These are phyloP conservation scores for Nibea coibor DNA, from an alignment of 2,113 vertebrate species.

Conservation along the genomic window DNA sequence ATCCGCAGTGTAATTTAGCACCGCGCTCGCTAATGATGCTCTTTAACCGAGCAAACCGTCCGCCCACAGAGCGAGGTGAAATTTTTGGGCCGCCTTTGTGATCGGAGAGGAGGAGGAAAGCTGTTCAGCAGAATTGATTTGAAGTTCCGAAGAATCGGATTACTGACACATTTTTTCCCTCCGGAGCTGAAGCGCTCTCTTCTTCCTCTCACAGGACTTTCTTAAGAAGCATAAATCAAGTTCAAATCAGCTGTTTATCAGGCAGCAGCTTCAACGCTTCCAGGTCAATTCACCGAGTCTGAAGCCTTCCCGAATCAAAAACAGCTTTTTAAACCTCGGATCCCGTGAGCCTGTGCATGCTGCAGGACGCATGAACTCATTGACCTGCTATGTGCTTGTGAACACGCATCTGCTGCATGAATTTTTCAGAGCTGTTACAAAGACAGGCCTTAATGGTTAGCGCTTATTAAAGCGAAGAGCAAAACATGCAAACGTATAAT, in stretches of 20 bases:
- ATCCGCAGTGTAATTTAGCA: neutral
- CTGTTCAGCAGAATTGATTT: neutral
- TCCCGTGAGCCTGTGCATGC: neutral
- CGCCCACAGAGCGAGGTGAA: neutral
- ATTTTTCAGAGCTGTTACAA: neutral
- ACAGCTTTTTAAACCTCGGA: conserved; percentile 6
- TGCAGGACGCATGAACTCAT: conserved; percentile 21
- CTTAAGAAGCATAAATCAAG: neutral
- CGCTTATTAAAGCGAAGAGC: neutral
- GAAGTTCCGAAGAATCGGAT: neutral
- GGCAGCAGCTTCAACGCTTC: conserved; percentile 17
- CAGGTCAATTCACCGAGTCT: conserved; percentile 19
- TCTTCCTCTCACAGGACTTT: neutral
- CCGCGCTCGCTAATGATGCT: neutral
- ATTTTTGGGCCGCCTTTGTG: neutral
- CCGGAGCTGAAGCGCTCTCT: neutral
- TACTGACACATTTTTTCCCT: neutral
- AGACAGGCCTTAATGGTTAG: neutral
- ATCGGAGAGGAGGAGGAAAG: neutral
- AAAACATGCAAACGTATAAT: neutral
- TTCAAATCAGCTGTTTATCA: conserved; percentile 3
- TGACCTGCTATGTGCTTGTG: conserved; percentile 5
- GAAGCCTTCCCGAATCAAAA: conserved; percentile 11
- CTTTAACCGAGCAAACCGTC: neutral
- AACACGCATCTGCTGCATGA: conserved; percentile 8